Percentiles rank a stretch among this genome's conserved stretches.
phyloP scores from a whole-genome alignment of 2,113 vertebrate species.

The Bathybates hornii region DNA sequence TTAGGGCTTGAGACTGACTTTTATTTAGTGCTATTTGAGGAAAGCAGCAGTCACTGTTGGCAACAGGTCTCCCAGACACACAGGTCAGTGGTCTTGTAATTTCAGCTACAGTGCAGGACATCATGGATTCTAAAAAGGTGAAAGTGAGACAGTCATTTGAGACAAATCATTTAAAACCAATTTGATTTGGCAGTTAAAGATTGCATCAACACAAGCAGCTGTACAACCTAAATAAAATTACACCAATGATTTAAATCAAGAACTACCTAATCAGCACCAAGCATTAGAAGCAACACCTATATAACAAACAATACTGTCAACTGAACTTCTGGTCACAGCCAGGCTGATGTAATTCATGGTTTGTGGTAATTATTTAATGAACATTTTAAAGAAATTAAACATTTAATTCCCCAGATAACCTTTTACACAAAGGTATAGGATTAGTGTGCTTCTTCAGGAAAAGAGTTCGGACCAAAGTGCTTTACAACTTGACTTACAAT shows the following conservation, averaged over 20 bases:
- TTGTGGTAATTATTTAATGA: neutral
- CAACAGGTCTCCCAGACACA: slow-evolving; percentile 12
- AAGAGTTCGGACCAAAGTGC: neutral
- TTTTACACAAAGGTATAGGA: neutral
- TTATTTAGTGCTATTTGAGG: neutral
- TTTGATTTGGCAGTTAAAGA: neutral
- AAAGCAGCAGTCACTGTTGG: neutral
- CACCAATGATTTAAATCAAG: neutral
- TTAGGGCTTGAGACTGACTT: neutral
- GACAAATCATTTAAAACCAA: neutral
- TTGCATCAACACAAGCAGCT: neutral
- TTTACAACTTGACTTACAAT: neutral
- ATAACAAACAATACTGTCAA: neutral
- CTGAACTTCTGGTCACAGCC: neutral
- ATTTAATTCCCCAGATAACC: neutral
- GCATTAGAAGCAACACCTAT: neutral
- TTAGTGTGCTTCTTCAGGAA: neutral
- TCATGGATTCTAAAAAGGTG: slow-evolving; percentile 37
- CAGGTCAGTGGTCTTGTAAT: slow-evolving; percentile 11
- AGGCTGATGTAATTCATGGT: neutral
- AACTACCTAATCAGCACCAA: neutral
- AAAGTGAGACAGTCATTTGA: neutral
- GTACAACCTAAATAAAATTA: neutral
- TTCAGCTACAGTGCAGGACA: slow-evolving; percentile 40
- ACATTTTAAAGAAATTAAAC: neutral